A percentile compares a stretch with the other conserved stretches of the same genome.
Evolutionary conservation across 2,888 invertebrate genomes (phyloP).

Genomic region (Cataglyphis livida): DNA sequence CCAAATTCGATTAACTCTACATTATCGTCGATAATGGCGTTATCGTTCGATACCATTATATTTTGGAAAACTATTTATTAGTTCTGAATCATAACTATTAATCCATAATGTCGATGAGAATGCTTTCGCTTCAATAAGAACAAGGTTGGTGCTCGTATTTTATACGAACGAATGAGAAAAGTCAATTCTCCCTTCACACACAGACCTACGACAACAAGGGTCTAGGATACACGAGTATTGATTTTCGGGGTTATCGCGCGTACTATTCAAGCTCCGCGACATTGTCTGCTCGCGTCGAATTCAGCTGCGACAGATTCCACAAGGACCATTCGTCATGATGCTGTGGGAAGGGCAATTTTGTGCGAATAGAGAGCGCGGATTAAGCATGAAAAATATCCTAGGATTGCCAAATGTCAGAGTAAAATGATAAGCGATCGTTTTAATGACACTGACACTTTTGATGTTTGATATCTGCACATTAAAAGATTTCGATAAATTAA

Average conservation of each 20-base stretch:
- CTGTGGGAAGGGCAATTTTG: conserved; percentile 20
- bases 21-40: conserved; percentile 24
- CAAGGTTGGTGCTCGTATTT: not conserved
- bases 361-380: conserved; percentile 4
- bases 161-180: not conserved
- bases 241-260: conserved; percentile 62
- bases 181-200: conserved; percentile 50
- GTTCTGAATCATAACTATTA: not conserved
- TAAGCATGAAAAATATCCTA: not conserved
- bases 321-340: conserved; percentile 55
- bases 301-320: conserved; percentile 17
- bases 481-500: not conserved
- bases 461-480: not conserved
- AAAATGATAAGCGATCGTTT: not conserved
- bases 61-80: conserved; percentile 9
- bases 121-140: not conserved
- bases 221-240: conserved; percentile 63
- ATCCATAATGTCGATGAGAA: not conserved
- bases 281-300: conserved; percentile 36
- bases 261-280: conserved; percentile 52
- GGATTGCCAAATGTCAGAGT: not conserved
- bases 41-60: not conserved
- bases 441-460: too few species aligned
- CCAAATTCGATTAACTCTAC: conserved; percentile 62
- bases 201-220: conserved; percentile 71